phyloP scores from a whole-genome alignment of 2,113 vertebrate genomes.

The Hiodon tergisus region DNA sequence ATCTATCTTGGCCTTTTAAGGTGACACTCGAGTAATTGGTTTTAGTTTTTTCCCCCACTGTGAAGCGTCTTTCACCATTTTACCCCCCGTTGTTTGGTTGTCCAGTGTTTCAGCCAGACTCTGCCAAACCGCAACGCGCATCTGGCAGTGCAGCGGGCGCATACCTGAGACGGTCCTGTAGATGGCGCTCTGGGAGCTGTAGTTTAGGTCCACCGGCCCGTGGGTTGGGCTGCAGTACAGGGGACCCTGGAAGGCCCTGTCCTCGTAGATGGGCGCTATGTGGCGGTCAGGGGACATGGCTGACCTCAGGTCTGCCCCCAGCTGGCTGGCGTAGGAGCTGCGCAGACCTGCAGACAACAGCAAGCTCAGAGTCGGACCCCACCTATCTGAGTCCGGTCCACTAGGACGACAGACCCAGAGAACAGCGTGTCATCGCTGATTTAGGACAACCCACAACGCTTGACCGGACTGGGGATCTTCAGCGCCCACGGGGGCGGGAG shows the following conservation, averaged over 20 bases:
- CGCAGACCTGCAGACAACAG: constrained; percentile 53
- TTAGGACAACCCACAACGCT: not conserved
- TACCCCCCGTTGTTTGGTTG: not conserved
- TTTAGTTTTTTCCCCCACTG: not conserved
- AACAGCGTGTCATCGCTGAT: not conserved
- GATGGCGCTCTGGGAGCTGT: constrained; percentile 56
- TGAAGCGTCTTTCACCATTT: not conserved
- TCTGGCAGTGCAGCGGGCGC: not conserved
- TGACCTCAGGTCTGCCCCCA: constrained; percentile 74
- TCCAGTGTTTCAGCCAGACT: not conserved
- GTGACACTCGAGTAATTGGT: constrained; percentile 3
- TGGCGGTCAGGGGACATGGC: constrained; percentile 83
- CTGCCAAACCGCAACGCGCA: not conserved
- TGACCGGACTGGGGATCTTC: not conserved
- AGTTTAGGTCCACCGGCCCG: constrained; percentile 39
- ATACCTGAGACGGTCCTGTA: constrained; percentile 78
- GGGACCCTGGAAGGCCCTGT: constrained; percentile 66
- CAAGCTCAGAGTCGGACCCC: constrained; percentile 15
- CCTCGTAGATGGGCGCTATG: constrained; percentile 89
- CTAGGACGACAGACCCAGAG: constrained; percentile 30
- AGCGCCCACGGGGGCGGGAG: not conserved
- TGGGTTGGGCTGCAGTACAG: constrained; percentile 63
- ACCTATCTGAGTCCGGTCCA: constrained; percentile 48
- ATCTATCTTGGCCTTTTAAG: not conserved
- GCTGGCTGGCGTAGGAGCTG: constrained; percentile 59